Evolutionary conservation across 2,797 vertebrate genomes (phyloP).

Genomic region (Eutrigla gurnardus): DNA sequence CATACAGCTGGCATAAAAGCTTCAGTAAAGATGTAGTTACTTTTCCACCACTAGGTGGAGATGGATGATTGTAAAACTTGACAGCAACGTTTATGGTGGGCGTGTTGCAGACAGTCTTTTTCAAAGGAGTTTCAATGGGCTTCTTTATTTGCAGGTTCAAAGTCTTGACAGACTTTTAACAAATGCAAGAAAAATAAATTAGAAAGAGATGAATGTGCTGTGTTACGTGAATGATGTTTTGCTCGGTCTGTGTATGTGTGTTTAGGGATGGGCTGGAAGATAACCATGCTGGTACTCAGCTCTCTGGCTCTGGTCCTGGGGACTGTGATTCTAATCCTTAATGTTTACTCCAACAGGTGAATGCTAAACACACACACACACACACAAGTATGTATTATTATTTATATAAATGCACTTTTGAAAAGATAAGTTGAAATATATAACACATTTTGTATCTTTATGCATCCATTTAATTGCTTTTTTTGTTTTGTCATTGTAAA

Average conservation of each 20-base stretch:
- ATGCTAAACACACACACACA: constrained; percentile 35
- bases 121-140: background rate
- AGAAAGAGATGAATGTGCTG: background rate
- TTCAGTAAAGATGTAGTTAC: background rate
- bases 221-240: background rate
- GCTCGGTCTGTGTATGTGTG: constrained; percentile 18
- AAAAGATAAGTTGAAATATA: background rate
- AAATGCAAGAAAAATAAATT: background rate
- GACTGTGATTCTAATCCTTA: constrained; percentile 86
- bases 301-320: constrained; percentile 89
- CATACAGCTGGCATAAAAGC: background rate
- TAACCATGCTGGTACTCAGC: constrained; percentile 89
- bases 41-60: constrained; percentile 71
- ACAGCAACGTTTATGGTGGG: background rate
- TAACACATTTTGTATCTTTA: background rate
- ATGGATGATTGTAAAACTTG: constrained; percentile 17
- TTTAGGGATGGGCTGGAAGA: constrained; percentile 90
- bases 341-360: constrained; percentile 89
- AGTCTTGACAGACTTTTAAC: background rate
- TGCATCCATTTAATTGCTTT: background rate
- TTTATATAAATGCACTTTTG: background rate
- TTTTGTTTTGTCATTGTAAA: background rate
- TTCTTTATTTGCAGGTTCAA: constrained; percentile 15
- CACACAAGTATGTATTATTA: background rate
- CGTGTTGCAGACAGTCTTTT: constrained; percentile 22